Conservation (phyloP, 2,888 invertebrate genomes). For the Scelioninae gen. 2 region DNA sequence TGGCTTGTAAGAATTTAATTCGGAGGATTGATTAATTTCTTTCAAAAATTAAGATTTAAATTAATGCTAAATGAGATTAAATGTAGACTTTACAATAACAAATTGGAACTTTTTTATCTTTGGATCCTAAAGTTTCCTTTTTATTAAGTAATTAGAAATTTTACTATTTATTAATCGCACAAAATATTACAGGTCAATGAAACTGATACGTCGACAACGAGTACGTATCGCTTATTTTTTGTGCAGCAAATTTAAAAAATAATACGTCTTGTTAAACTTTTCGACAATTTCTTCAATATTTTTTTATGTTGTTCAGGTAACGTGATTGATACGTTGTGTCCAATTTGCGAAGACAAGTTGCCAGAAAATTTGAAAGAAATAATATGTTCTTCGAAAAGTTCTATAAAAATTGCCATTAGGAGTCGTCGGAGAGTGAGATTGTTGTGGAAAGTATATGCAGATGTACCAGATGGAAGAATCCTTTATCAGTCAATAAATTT, state of each 20-base stretch:
- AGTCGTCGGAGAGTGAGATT: slow-evolving; percentile 67
- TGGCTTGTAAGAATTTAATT: no score
- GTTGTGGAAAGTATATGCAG: slow-evolving; percentile 65
- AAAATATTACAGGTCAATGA: slow-evolving; percentile 12
- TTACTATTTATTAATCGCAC: no score
- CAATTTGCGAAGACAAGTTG: slow-evolving; percentile 67
- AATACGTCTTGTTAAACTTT: no score
- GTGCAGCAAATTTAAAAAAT: no score
- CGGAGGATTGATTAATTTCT: no score
- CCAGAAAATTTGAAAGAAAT: slow-evolving; percentile 66
- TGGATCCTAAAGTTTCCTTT: no score
- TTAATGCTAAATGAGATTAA: no score
- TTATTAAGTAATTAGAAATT: no score
- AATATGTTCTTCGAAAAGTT: slow-evolving; percentile 68
- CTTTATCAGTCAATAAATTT: slow-evolving; percentile 64
- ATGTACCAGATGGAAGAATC: slow-evolving; percentile 48
- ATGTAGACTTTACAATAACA: no score
- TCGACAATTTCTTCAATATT: no score
- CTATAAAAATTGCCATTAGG: slow-evolving; percentile 69
- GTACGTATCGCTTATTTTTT: slow-evolving; percentile 7
- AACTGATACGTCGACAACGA: slow-evolving; percentile 11
- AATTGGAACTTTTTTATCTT: no score
- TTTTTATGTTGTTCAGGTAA: slow-evolving; percentile 26
- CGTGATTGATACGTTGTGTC: slow-evolving; percentile 61
- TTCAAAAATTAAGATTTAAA: no score